Percentiles rank a stretch among this genome's conserved stretches.
These are phyloP conservation scores for Phyllotreta cruciferae DNA, from an alignment of 2,888 invertebrate genomes.

Conservation along the genomic window DNA sequence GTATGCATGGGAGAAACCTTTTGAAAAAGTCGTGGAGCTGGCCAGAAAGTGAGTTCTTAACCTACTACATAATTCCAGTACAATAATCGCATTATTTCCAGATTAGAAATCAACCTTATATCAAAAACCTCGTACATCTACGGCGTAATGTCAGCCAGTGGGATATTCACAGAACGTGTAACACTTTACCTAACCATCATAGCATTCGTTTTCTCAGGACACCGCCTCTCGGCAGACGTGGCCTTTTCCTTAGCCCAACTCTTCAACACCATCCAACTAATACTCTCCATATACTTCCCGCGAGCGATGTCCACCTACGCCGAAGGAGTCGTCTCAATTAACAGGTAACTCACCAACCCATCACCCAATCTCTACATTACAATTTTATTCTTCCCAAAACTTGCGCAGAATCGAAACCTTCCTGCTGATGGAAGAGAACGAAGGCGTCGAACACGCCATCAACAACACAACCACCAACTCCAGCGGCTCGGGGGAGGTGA, in stretches of 20 bases:
- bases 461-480: background rate
- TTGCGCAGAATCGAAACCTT: conserved; percentile 46
- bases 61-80: background rate
- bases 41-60: conserved; percentile 65
- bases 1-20: conserved; percentile 81
- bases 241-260: conserved; percentile 81
- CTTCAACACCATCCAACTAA: conserved; percentile 71
- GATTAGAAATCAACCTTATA: conserved; percentile 71
- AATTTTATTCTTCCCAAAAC: background rate
- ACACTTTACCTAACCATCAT: conserved; percentile 83
- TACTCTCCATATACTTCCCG: conserved; percentile 50
- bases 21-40: conserved; percentile 67
- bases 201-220: conserved; percentile 74
- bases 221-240: conserved; percentile 65
- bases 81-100: conserved; percentile 32
- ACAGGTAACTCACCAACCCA: conserved; percentile 31
- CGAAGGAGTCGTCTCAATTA: conserved; percentile 51
- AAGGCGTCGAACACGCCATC: background rate
- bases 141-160: conserved; percentile 69
- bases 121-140: conserved; percentile 71
- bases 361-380: background rate
- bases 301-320: conserved; percentile 47
- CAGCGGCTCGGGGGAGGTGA: conserved; percentile 31
- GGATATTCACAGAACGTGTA: conserved; percentile 84
- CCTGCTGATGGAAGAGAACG: conserved; percentile 45